phyloP scores from a whole-genome alignment of 2,113 vertebrate genomes.

The Paramormyrops kingsleyae region DNA sequence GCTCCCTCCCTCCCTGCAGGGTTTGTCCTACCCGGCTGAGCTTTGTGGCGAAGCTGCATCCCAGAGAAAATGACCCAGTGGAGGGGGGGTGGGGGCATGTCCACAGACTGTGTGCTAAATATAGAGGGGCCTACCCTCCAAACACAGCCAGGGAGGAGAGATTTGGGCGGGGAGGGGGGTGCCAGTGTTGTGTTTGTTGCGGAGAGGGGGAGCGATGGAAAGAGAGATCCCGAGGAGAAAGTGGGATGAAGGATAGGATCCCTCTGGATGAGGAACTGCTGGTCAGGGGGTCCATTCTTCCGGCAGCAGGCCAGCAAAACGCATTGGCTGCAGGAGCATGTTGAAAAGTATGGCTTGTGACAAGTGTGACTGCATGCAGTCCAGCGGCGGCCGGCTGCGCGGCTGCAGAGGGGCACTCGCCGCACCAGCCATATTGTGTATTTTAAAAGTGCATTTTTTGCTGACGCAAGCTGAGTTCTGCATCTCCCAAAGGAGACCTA shows the following conservation, averaged over 20 bases:
- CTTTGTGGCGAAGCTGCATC: conserved; percentile 7
- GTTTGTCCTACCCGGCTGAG: conserved; percentile 2
- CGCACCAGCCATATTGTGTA: not conserved
- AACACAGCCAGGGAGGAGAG: not conserved
- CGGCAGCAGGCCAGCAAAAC: too few relatives aligned
- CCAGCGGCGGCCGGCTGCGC: not conserved
- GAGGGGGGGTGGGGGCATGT: not conserved
- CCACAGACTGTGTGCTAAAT: not conserved
- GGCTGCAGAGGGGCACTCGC: not conserved
- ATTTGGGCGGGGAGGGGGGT: not conserved
- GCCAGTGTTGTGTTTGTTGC: not conserved
- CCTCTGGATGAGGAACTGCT: not conserved
- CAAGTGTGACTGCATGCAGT: not conserved
- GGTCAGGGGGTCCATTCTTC: not conserved
- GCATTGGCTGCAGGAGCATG: not conserved
- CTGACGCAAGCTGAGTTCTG: not conserved
- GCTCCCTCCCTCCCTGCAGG: not conserved
- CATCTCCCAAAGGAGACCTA: not conserved
- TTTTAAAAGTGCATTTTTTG: not conserved
- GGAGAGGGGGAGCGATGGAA: not conserved
- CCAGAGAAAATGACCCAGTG: not conserved
- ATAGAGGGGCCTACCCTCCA: not conserved
- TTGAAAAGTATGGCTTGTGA: not conserved
- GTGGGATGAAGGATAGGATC: not conserved
- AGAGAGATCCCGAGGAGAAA: not conserved